A percentile compares a stretch with the other conserved stretches of the same genome.
phyloP scores from a whole-genome alignment of 2,797 vertebrate genomes.

The Rhinoraja longicauda region DNA sequence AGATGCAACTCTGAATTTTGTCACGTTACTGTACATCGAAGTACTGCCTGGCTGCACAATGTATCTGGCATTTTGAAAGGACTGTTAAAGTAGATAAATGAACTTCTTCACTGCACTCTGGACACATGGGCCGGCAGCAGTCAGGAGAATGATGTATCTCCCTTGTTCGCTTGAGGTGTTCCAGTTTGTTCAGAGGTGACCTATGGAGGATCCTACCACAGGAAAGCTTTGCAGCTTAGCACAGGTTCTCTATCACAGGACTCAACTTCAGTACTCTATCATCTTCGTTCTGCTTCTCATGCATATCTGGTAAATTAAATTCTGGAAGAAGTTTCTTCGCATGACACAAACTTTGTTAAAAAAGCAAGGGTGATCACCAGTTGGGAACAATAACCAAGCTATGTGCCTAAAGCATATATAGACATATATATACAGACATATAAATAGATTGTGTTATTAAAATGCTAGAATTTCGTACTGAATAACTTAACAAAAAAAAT shows the following conservation, averaged over 20 bases:
- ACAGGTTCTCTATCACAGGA: not conserved
- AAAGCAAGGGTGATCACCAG: not conserved
- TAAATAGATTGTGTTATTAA: not conserved
- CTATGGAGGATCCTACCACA: not conserved
- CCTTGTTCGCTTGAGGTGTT: not conserved
- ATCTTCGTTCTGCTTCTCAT: not conserved
- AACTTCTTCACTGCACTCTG: not conserved
- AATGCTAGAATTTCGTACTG: not conserved
- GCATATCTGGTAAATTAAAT: not conserved
- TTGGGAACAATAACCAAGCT: not conserved
- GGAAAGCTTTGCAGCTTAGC: not conserved
- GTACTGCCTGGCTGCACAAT: not conserved
- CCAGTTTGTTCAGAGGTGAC: not conserved
- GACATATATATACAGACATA: too few relatives aligned
- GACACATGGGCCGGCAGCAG: not conserved
- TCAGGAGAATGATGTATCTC: not conserved
- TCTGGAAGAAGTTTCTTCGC: not conserved
- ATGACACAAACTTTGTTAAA: not conserved
- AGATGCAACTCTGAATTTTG: not conserved
- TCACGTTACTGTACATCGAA: not conserved
- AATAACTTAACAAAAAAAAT: not conserved
- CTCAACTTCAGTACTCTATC: not conserved
- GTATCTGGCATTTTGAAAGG: not conserved
- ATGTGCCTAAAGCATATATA: not conserved
- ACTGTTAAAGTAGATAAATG: not conserved